Evolutionary conservation across 2,797 vertebrate genomes (phyloP).

Genomic region (Hirundo rustica): DNA sequence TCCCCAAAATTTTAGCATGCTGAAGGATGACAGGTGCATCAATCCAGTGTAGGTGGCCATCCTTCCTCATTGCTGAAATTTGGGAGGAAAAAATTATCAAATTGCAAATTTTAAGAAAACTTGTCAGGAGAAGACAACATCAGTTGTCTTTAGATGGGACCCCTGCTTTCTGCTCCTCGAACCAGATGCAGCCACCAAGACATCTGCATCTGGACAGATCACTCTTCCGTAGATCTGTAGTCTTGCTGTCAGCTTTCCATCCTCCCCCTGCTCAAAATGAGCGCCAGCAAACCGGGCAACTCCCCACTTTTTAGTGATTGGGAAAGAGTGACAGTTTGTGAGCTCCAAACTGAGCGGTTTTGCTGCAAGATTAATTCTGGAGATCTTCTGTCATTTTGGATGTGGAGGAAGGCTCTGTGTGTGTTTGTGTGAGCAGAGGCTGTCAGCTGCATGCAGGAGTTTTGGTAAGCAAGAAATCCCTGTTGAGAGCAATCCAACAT

Average conservation of each 20-base stretch:
- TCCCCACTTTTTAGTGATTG: neutral
- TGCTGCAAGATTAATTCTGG: slow-evolving; percentile 32
- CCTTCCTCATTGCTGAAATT: neutral
- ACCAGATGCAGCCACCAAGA: slow-evolving; percentile 22
- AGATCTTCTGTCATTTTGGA: neutral
- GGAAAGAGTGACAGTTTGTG: slow-evolving; percentile 1
- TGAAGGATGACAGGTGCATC: neutral
- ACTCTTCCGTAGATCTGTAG: neutral
- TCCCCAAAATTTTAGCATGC: neutral
- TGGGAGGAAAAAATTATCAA: neutral
- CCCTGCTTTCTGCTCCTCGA: slow-evolving; percentile 7
- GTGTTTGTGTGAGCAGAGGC: neutral
- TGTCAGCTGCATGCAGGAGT: neutral
- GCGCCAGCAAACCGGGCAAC: neutral
- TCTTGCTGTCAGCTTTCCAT: slow-evolving; percentile 22
- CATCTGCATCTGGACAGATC: slow-evolving; percentile 43
- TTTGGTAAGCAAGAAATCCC: neutral
- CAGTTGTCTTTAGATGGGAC: slow-evolving; percentile 4
- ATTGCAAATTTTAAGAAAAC: slow-evolving; percentile 1
- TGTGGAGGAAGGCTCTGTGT: neutral
- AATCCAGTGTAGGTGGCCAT: neutral
- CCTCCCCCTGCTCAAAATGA: neutral
- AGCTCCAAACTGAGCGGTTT: neutral
- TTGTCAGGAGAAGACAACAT: slow-evolving; percentile 42
- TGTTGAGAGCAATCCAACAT: neutral